A percentile compares a stretch with the other conserved stretches of the same genome.
Evolutionary conservation across 2,888 invertebrate genomes (phyloP).

Genomic region (Eilema griseolum): DNA sequence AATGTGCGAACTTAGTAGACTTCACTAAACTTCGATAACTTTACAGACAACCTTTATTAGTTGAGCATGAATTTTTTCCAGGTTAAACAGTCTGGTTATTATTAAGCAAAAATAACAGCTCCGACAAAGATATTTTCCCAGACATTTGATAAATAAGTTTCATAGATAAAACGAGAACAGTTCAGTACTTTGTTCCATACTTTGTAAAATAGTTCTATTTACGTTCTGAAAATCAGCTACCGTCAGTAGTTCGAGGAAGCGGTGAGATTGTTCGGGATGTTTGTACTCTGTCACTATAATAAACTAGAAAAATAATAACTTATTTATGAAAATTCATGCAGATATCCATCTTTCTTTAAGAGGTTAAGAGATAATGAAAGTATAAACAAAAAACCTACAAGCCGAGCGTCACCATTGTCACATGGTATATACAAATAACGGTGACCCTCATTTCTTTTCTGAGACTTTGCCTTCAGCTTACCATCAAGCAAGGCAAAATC

Average conservation of each 20-base stretch:
- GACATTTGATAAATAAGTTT: neutral
- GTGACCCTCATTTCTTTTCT: too few species aligned
- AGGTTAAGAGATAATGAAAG: too few species aligned
- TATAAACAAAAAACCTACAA: too few species aligned
- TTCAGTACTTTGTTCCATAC: neutral
- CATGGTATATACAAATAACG: too few species aligned
- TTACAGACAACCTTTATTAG: too few species aligned
- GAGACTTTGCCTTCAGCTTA: too few species aligned
- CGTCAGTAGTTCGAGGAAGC: neutral
- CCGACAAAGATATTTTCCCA: neutral
- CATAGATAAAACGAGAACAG: neutral
- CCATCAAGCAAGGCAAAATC: too few species aligned
- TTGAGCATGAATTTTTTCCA: neutral
- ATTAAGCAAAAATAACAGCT: neutral
- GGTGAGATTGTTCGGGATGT: neutral
- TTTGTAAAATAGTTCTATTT: neutral
- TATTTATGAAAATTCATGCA: neutral
- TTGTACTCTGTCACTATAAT: neutral
- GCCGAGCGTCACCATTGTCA: too few species aligned
- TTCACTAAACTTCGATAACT: too few species aligned
- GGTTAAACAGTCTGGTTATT: neutral
- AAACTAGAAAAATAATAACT: neutral
- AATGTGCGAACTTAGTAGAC: too few species aligned
- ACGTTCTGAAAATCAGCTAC: conserved; percentile 3
- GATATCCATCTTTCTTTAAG: neutral